Percentiles rank a stretch among this genome's conserved stretches.
These are phyloP conservation scores for Hydrophis major DNA, from an alignment of 2,797 vertebrate genomes.

Conservation along the genomic window DNA sequence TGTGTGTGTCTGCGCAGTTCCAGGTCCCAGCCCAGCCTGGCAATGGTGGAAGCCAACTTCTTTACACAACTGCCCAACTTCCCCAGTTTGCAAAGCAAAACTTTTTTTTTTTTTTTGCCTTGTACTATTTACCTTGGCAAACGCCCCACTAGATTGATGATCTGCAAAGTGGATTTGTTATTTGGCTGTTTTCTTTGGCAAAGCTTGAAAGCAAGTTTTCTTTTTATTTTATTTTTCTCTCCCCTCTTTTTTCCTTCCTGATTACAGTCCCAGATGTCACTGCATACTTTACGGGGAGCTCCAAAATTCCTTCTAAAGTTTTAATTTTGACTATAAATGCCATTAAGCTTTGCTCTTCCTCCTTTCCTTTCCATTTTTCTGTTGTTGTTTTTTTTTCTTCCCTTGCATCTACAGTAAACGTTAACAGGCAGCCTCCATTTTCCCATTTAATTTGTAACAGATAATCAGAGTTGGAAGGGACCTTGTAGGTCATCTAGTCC, in stretches of 20 bases:
- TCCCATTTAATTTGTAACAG: conserved; percentile 17
- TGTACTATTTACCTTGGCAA: conserved; percentile 94
- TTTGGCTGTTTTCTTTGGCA: conserved; percentile 99
- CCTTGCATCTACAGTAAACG: conserved; percentile 62
- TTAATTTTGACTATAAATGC: conserved; percentile 77
- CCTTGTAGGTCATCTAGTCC: no score
- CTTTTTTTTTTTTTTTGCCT: conserved; percentile 70
- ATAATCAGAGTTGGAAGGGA: no score
- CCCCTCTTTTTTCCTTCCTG: conserved; percentile 60
- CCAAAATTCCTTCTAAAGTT: conserved; percentile 75
- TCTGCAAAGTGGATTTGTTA: conserved; percentile 99
- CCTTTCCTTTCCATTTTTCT: no score
- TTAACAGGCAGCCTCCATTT: conserved; percentile 52
- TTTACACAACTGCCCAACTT: conserved; percentile 71
- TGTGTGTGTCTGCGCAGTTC: not conserved
- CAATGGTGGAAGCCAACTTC: conserved; percentile 69
- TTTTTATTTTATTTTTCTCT: conserved; percentile 26
- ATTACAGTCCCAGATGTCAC: conserved; percentile 99
- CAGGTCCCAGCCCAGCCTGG: conserved; percentile 54
- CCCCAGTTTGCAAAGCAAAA: conserved; percentile 86
- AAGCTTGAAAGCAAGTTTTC: conserved; percentile 86
- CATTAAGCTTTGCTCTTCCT: conserved; percentile 65
- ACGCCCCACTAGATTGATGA: conserved; percentile 91
- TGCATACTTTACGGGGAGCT: conserved; percentile 80
- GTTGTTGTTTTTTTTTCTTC: conserved; percentile 10